Conservation (phyloP, 1,140 invertebrate genomes). For the Trachelipus rathkii region DNA sequence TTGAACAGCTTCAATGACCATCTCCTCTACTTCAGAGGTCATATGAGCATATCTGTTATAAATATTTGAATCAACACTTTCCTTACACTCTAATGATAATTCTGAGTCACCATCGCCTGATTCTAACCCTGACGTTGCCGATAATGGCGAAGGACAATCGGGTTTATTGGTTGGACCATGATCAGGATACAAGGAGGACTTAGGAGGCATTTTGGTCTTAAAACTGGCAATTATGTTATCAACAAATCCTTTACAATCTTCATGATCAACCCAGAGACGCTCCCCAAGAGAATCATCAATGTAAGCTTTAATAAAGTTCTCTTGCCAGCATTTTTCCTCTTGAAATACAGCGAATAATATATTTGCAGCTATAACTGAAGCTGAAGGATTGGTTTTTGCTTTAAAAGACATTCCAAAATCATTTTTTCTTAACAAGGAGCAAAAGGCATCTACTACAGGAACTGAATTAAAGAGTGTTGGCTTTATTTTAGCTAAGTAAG, state of each 20-base stretch:
- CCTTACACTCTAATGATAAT: conserved; percentile 42
- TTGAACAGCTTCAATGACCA: conserved; percentile 78
- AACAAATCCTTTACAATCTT: conserved; percentile 84
- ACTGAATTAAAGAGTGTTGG: conserved; percentile 65
- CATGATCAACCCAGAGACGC: conserved; percentile 85
- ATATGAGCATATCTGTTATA: conserved; percentile 59
- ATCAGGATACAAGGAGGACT: conserved; percentile 44
- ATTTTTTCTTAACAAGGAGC: conserved; percentile 53
- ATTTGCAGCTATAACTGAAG: conserved; percentile 81
- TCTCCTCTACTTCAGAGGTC: conserved; percentile 68
- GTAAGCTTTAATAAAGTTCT: conserved; percentile 62
- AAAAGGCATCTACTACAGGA: conserved; percentile 54
- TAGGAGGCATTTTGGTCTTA: conserved; percentile 68
- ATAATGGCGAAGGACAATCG: conserved; percentile 45
- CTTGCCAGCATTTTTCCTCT: conserved; percentile 59
- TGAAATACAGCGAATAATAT: conserved; percentile 74
- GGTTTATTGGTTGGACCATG: conserved; percentile 36
- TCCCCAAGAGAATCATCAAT: conserved; percentile 91
- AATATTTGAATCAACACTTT: conserved; percentile 41
- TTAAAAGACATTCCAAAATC: conserved; percentile 63
- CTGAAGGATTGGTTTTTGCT: conserved; percentile 70
- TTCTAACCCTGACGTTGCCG: conserved; percentile 35
- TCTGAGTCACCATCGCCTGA: conserved; percentile 44
- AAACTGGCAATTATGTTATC: conserved; percentile 89
- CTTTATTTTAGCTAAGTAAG: conserved; percentile 77